These are phyloP conservation scores for Trogon melanurus DNA, from an alignment of 2,113 vertebrate genomes.

Conservation along the genomic window DNA sequence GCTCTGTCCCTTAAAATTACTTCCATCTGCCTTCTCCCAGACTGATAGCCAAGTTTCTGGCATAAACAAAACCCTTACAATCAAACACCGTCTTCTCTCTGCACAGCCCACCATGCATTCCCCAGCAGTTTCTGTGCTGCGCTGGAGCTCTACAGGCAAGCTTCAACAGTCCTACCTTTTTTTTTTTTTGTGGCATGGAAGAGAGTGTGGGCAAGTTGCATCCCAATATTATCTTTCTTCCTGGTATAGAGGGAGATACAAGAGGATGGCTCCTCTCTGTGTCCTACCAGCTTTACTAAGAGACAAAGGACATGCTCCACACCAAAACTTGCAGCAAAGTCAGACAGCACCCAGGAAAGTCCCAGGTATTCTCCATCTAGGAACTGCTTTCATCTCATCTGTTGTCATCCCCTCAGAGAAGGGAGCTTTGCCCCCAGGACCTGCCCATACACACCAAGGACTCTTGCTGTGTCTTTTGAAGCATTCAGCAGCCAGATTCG, in stretches of 20 bases:
- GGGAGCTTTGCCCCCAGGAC: not conserved
- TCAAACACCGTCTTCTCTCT: not conserved
- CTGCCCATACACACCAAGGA: not conserved
- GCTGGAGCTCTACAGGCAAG: not conserved
- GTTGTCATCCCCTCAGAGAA: fast-evolving
- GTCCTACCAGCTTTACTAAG: not conserved
- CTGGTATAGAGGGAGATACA: fast-evolving
- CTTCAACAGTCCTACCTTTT: not conserved
- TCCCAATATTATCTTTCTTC: not conserved
- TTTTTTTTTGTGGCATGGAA: not conserved
- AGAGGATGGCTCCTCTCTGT: not conserved
- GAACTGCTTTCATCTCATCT: not conserved
- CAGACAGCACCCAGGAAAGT: not conserved
- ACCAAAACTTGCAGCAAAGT: not conserved
- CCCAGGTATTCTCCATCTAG: not conserved
- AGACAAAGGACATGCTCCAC: not conserved
- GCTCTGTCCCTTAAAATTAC: slow-evolving; percentile 29
- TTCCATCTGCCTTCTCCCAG: slow-evolving; percentile 47
- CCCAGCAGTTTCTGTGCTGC: not conserved
- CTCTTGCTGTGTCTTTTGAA: not conserved
- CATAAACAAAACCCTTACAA: not conserved
- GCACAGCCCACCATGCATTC: not conserved
- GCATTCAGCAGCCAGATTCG: not conserved
- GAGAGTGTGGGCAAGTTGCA: not conserved
- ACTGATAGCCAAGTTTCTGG: not conserved